phyloP scores from a whole-genome alignment of 2,113 vertebrate genomes.

The Gallinago jamesoni region DNA sequence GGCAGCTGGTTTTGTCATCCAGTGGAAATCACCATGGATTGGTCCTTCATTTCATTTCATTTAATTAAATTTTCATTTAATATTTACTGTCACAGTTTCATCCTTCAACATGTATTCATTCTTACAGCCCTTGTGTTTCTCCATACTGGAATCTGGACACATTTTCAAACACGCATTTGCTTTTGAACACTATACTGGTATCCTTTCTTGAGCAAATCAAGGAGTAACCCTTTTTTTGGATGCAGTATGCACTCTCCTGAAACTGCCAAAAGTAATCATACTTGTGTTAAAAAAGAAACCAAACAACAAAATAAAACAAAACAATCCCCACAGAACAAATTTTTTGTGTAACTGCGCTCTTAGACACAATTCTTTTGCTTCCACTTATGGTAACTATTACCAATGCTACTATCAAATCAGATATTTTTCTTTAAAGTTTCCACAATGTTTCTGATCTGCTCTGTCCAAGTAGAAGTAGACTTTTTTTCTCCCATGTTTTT shows the following conservation, averaged over 20 bases:
- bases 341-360: neutral
- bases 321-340: neutral
- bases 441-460: neutral
- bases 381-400: neutral
- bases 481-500: neutral
- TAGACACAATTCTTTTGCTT: neutral
- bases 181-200: neutral
- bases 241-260: neutral
- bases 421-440: neutral
- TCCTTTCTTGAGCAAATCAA: neutral
- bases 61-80: neutral
- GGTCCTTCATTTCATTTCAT: neutral
- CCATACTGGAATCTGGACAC: fast-evolving
- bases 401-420: neutral
- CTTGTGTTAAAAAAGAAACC: neutral
- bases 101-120: neutral
- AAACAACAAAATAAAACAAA: neutral
- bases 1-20: neutral
- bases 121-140: neutral
- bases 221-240: neutral
- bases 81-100: neutral
- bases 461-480: neutral
- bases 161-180: neutral
- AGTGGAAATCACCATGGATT: neutral
- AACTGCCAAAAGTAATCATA: neutral